Base-by-base conservation (phyloP, 2,888 invertebrate genomes). In the Melitaea athalia region DNA sequence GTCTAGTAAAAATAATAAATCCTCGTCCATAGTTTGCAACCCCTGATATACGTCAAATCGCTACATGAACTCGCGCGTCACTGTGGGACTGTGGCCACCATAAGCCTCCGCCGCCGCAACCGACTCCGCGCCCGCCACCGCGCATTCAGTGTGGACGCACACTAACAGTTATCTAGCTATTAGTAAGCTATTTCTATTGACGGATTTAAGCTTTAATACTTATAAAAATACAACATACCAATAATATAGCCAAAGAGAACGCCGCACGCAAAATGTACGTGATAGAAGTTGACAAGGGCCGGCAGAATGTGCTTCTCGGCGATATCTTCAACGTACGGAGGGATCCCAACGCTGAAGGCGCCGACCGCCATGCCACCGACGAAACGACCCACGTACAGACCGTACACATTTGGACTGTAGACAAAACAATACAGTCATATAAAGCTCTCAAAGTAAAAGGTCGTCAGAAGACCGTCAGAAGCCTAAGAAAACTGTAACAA, bases 241-340 rank as follows among this genome's bases (percentile, higher is more conserved):
- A 93, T 88, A 57, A 94, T 82, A 78, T 95, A 95, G 14, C 93
- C 94, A 67, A 94, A 88, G 0, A 96, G 87, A 7, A 95, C 91
- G 0, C 96, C 96, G 31, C 95, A 86, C 43, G 95, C 94, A 59
- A 95, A 93, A 71, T 94, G 94, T 14, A 96, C 92, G 79, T 96
- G 96, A 77, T 95, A 95, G 75, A 95, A 94, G 57, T 95, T 94
- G 42, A 95, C 95, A 4, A 96, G 84, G 0, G 94, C 91, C 0
- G 95, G 94, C n/a, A 96, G 86, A 24, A 94, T 85, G 5, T 93
- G 90, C 38, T 93, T 89, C 71, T 95, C 94, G 0, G 95, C 93
- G 47, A 95, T 93, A 79, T 96, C 96, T 8, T 93, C 93, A 8
- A 95, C 91, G 80, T 95, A 95, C 50, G 95, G 94, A 0, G 96